A percentile compares a stretch with the other conserved stretches of the same genome.
Evolutionary conservation across 2,113 vertebrate genomes (phyloP).

Genomic region (Romanogobio albipinnatus): DNA sequence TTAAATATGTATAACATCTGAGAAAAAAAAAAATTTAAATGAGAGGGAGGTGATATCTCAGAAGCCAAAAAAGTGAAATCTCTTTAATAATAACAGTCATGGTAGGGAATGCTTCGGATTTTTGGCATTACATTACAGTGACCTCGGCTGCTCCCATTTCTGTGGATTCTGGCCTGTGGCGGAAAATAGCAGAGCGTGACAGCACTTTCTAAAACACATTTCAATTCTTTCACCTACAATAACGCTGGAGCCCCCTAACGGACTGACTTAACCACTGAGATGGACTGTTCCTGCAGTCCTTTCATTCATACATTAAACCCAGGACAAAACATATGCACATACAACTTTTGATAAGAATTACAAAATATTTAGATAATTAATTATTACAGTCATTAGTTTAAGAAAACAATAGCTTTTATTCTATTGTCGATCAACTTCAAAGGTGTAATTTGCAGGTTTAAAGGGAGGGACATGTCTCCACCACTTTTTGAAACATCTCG

Average conservation of each 20-base stretch:
- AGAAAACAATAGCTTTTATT: background rate
- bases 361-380: background rate
- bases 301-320: background rate
- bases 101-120: constrained; percentile 50
- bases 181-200: constrained; percentile 46
- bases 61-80: constrained; percentile 19
- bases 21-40: background rate
- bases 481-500: no score
- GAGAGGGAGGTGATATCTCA: background rate
- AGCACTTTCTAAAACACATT: constrained; percentile 48
- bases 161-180: constrained; percentile 10
- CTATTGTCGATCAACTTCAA: background rate
- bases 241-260: constrained; percentile 51
- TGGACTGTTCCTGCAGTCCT: constrained; percentile 40
- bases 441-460: no score
- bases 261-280: constrained; percentile 46
- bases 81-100: constrained; percentile 4
- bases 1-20: background rate
- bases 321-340: background rate
- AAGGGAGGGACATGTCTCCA: no score
- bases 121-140: constrained; percentile 30
- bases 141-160: constrained; percentile 28
- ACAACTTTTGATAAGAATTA: background rate
- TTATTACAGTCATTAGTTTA: background rate
- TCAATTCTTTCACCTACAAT: constrained; percentile 52